Conservation (phyloP, 2,888 invertebrate genomes). For the Labia minor region DNA sequence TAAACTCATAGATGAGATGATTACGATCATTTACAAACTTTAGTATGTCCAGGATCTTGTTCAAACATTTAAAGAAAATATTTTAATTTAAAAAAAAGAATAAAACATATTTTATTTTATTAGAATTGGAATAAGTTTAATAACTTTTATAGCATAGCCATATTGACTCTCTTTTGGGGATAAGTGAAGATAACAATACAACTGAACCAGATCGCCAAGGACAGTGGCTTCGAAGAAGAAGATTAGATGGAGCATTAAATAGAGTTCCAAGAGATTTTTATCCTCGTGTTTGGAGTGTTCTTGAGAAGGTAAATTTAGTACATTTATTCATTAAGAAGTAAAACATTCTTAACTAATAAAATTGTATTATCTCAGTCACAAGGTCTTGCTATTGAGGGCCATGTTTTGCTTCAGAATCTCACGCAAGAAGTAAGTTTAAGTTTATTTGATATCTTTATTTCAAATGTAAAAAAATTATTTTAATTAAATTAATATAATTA, state of each 20-base stretch:
- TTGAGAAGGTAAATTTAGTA: conserved; percentile 67
- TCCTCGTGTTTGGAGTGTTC: conserved; percentile 81
- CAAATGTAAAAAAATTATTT: not conserved
- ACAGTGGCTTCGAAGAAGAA: conserved; percentile 88
- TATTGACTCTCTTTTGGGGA: conserved; percentile 41
- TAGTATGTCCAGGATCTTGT: too few species aligned
- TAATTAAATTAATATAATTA: not conserved
- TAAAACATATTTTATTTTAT: too few species aligned
- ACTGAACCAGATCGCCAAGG: conserved; percentile 66
- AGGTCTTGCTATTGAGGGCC: conserved; percentile 85
- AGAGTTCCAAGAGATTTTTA: conserved; percentile 96
- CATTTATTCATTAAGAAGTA: not conserved
- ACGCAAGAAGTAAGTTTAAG: conserved; percentile 64
- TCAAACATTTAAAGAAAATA: too few species aligned
- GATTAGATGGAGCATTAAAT: conserved; percentile 94
- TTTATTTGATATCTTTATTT: not conserved
- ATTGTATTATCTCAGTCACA: conserved; percentile 56
- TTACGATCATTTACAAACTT: too few species aligned
- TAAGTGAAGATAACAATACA: conserved; percentile 41
- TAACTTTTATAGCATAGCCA: conserved; percentile 46
- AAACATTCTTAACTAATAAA: too few species aligned
- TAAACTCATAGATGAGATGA: too few species aligned
- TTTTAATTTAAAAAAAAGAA: too few species aligned
- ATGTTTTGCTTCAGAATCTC: conserved; percentile 77
- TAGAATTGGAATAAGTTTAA: too few species aligned